These are phyloP conservation scores for Ophion slaviceki DNA, from an alignment of 2,888 invertebrate species.

Conservation along the genomic window DNA sequence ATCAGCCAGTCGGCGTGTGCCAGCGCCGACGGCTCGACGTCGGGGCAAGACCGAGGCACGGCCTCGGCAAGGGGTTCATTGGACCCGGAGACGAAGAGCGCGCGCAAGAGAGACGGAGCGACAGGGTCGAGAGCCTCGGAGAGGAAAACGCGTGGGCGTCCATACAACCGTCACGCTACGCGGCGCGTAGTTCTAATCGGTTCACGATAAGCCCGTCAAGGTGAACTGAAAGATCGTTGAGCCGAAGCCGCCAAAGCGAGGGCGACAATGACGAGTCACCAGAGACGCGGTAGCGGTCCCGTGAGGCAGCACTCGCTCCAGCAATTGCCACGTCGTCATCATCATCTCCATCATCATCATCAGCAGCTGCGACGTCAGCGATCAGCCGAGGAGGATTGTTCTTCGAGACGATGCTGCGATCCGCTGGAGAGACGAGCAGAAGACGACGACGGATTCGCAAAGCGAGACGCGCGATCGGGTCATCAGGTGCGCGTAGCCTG, in stretches of 20 bases:
- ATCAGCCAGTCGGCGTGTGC: slow-evolving; percentile 79
- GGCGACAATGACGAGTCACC: slow-evolving; percentile 72
- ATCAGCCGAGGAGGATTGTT: slow-evolving; percentile 79
- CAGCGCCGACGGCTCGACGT: slow-evolving; percentile 73
- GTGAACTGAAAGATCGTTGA: neutral
- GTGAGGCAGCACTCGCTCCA: slow-evolving; percentile 80
- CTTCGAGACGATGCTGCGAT: slow-evolving; percentile 68
- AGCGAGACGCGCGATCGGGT: slow-evolving; percentile 70
- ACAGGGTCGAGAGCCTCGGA: slow-evolving; percentile 54
- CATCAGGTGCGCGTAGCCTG: slow-evolving; percentile 78
- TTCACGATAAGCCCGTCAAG: neutral
- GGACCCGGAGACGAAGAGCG: slow-evolving; percentile 38
- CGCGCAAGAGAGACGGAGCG: neutral
- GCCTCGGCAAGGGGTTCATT: slow-evolving; percentile 49
- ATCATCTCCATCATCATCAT: slow-evolving; percentile 36
- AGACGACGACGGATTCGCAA: slow-evolving; percentile 46
- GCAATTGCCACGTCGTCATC: slow-evolving; percentile 74
- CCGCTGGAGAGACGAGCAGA: slow-evolving; percentile 64
- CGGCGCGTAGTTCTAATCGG: slow-evolving; percentile 7
- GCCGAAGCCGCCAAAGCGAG: neutral
- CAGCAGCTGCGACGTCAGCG: slow-evolving; percentile 76
- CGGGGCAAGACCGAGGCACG: slow-evolving; percentile 37
- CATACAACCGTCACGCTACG: slow-evolving; percentile 43
- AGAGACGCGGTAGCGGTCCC: slow-evolving; percentile 72
- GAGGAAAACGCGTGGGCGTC: slow-evolving; percentile 55